Evolutionary conservation across 2,888 invertebrate species (phyloP), one percentile per base, ranked within the genome.

Genomic region (Atrina japonica): DNA sequence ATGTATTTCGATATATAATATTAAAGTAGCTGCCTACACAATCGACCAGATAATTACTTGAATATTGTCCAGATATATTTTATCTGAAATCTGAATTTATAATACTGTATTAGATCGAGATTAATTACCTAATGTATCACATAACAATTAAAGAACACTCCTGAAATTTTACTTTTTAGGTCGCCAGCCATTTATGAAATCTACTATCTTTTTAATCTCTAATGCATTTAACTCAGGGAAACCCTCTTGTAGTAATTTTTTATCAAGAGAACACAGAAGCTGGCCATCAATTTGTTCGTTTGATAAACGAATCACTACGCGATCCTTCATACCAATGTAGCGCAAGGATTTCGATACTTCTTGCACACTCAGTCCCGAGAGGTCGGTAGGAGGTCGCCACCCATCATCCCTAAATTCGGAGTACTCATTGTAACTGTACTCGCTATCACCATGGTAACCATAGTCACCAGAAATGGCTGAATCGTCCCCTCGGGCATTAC

Each of bases 251-350:
- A 89, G 73, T 1, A 88, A 77, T 27, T 83, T 81, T 45, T 84
- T 81, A 65, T 88, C 87, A 43, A 89, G 69, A 7, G 86, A 86
- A 35, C 80, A 77, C 53, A 89, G 71, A 78, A 88, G 84, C 55
- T 83, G 82, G 1, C 89, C 89, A 73, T 89, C 89, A 35, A 89
- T 87, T 70, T 88, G 88, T 67, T 88, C 88, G 43, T 88, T 82
- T 14, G 83, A 75, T 66, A 89, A 86, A 16, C 86, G 76, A 55
- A 82, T 78, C 43, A 88, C 87, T 21, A 86, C 85, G 14, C 85
- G 66, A 70, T 87, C 87, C 68, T 87, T 86, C 86, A 89, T 86
- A 3, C 89, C 89, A 21, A 89, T 89, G 65, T 86, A 88, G 0
- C 87, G 77, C 25, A 89, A 74, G 11, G 85, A 86, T 55, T 82